Conservation (phyloP, 2,113 vertebrate genomes). For the Larimichthys crocea region DNA sequence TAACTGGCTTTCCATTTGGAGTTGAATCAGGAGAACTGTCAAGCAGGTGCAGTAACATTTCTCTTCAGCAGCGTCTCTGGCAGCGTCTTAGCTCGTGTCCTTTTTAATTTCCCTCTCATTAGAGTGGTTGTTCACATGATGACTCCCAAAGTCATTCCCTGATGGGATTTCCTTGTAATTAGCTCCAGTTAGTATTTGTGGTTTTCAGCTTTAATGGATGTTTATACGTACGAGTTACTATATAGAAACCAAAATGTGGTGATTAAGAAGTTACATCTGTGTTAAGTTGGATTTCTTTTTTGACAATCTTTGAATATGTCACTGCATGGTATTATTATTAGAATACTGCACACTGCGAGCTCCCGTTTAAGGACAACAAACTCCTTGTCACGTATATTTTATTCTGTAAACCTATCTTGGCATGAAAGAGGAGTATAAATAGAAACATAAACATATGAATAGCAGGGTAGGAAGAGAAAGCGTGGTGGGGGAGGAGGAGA, state of each 20-base stretch:
- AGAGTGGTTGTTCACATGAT: neutral
- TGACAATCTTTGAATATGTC: neutral
- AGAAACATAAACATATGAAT: slow-evolving; percentile 42
- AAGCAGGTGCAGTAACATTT: slow-evolving; percentile 32
- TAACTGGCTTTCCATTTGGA: slow-evolving; percentile 10
- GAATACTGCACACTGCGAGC: neutral
- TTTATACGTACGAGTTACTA: neutral
- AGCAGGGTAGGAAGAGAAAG: slow-evolving; percentile 5
- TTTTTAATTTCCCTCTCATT: slow-evolving; percentile 23
- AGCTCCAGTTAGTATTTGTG: neutral
- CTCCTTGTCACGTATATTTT: neutral
- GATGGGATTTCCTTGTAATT: slow-evolving; percentile 14
- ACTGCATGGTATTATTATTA: neutral
- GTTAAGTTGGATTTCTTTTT: neutral
- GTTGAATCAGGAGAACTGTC: slow-evolving; percentile 1
- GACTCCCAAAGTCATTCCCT: slow-evolving; percentile 3
- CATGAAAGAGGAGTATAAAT: slow-evolving; percentile 30
- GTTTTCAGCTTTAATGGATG: neutral
- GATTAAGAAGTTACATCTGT: neutral
- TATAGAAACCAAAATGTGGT: neutral
- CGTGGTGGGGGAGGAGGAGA: neutral
- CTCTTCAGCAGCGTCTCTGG: neutral
- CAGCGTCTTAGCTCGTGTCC: slow-evolving; percentile 11
- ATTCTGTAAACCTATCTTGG: neutral
- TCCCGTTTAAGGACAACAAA: neutral